Conservation (phyloP, 1,140 invertebrate genomes). For the Dreissena rostriformis region DNA sequence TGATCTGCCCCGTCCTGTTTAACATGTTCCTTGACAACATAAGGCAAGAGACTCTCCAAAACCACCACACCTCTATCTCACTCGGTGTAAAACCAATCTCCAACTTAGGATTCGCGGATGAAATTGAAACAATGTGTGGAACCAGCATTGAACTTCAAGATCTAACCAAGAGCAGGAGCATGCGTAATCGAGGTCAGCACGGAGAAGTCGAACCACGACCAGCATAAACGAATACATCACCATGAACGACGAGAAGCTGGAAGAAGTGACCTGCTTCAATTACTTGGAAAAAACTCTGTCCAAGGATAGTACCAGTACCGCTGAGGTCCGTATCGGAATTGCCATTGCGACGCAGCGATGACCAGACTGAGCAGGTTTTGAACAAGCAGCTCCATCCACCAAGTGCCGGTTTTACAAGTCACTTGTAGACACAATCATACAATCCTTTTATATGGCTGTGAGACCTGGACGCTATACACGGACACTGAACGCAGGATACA, state of each 20-base stretch:
- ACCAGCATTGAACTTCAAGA: constrained; percentile 1
- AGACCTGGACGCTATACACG: constrained; percentile 19
- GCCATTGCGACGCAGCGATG: constrained; percentile 37
- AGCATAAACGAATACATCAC: no score
- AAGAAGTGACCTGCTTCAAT: no score
- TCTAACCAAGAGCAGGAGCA: constrained; percentile 22
- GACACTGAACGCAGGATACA: constrained; percentile 20
- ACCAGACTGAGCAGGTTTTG: constrained; percentile 20
- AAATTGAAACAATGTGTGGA: constrained; percentile 49
- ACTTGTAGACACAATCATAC: constrained; percentile 10
- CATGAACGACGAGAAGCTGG: no score
- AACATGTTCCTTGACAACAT: constrained; percentile 57
- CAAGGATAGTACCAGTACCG: no score
- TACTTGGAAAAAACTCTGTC: no score
- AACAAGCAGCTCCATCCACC: constrained; percentile 23
- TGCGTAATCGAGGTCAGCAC: constrained; percentile 51
- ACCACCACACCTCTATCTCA: constrained; percentile 48
- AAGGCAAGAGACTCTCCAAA: constrained; percentile 47
- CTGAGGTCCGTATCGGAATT: constrained; percentile 27
- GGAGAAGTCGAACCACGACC: constrained; percentile 49
- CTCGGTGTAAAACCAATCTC: constrained; percentile 51
- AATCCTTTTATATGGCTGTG: constrained; percentile 15
- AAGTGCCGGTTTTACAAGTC: constrained; percentile 22
- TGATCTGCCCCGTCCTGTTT: constrained; percentile 57
- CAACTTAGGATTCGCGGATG: constrained; percentile 55